Evolutionary conservation across 2,888 invertebrate genomes (phyloP).

Genomic region (Corbicula japonica): DNA sequence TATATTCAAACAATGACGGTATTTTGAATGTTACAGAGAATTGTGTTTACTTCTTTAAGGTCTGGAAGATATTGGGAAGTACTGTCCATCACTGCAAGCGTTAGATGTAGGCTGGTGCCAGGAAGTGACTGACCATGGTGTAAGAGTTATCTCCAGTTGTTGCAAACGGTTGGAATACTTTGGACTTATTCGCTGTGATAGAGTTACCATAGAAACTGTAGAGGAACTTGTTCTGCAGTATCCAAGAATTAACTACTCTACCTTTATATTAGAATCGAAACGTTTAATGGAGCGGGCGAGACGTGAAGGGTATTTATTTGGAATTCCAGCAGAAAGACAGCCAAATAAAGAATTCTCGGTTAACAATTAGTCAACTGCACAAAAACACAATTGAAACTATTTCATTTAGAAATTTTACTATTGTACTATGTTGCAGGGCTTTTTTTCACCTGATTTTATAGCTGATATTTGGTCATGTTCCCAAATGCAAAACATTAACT

Average conservation of each 20-base stretch:
- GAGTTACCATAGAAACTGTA: slow-evolving; percentile 73
- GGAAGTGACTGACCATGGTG: slow-evolving; percentile 77
- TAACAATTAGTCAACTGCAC: no score
- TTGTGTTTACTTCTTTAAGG: no score
- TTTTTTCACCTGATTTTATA: no score
- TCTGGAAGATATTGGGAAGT: slow-evolving; percentile 66
- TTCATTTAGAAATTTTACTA: no score
- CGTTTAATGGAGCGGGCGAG: slow-evolving; percentile 72
- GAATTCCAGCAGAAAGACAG: no score
- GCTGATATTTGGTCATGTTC: no score
- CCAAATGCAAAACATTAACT: no score
- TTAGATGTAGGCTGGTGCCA: slow-evolving; percentile 83
- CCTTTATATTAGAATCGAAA: slow-evolving; percentile 78
- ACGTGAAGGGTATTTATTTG: slow-evolving; percentile 66
- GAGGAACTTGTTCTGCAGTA: slow-evolving; percentile 72
- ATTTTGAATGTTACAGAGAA: no score
- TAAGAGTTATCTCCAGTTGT: slow-evolving; percentile 70
- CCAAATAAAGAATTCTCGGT: no score
- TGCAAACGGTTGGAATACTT: slow-evolving; percentile 76
- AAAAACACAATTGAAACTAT: no score
- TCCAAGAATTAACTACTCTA: slow-evolving; percentile 80
- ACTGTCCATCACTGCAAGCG: slow-evolving; percentile 72
- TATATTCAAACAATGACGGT: no score
- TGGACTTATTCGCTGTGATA: slow-evolving; percentile 81
- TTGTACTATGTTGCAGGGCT: no score